Conservation (phyloP, 2,888 invertebrate species). For the Tetragonisca angustula region DNA sequence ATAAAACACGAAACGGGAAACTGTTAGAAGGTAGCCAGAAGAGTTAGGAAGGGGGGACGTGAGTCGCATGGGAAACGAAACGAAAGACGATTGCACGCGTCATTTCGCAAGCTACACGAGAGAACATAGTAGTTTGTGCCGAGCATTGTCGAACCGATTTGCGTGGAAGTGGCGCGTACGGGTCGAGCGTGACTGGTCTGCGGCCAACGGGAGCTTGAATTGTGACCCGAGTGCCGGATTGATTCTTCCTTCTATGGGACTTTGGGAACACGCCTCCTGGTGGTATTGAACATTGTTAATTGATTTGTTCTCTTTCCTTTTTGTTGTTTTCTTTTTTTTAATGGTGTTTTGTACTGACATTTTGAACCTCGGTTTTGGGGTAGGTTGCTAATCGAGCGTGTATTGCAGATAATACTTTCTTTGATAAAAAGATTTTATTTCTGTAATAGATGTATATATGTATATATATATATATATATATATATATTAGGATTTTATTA, state of each 20-base stretch:
- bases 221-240: neutral
- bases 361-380: no score
- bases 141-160: slow-evolving; percentile 16
- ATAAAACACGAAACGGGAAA: neutral
- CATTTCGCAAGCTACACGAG: slow-evolving; percentile 29
- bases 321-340: no score
- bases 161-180: neutral
- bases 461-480: no score
- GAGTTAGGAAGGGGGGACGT: neutral
- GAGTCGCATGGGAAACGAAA: slow-evolving; percentile 3
- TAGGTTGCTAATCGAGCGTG: no score
- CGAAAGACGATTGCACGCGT: slow-evolving; percentile 34
- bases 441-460: no score
- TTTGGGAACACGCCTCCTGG: neutral
- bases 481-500: no score
- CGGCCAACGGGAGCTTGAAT: neutral
- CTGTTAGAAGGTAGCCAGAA: neutral
- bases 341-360: no score
- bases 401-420: no score
- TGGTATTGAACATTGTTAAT: neutral
- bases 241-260: neutral
- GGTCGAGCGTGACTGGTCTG: neutral
- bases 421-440: no score
- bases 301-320: neutral
- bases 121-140: neutral